A percentile compares a stretch with the other conserved stretches of the same genome.
These are phyloP conservation scores for Tethya wilhelma DNA, from an alignment of 37 sponge, comb jelly and placozoan species.

Conservation along the genomic window DNA sequence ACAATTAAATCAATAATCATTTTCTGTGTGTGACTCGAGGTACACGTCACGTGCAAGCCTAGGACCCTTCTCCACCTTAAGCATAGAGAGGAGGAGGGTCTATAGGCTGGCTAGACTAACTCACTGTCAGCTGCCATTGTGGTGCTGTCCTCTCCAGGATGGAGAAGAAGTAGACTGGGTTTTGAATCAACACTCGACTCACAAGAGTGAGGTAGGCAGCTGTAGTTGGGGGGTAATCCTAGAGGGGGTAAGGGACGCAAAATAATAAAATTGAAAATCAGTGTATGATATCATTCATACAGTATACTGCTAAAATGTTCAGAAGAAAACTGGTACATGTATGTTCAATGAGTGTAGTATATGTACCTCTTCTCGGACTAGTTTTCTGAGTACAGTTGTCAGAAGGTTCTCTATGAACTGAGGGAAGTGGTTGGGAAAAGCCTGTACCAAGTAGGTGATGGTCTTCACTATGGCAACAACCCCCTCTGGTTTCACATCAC, in stretches of 20 bases:
- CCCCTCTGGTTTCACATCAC: conserved; percentile 64
- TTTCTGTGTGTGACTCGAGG: too few species aligned
- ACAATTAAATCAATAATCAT: too few species aligned
- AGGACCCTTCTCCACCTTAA: too few species aligned
- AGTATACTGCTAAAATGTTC: not conserved
- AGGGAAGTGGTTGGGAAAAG: conserved; percentile 43
- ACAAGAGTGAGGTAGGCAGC: conserved; percentile 50
- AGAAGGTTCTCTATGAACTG: conserved; percentile 38
- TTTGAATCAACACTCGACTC: conserved; percentile 46
- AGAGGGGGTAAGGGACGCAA: conserved; percentile 2
- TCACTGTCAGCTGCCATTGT: conserved; percentile 34
- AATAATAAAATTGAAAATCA: not conserved
- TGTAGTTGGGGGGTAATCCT: conserved; percentile 54
- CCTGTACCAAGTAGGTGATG: conserved; percentile 27
- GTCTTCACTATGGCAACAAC: conserved; percentile 54
- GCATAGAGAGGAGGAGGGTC: too few species aligned
- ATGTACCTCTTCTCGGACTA: conserved; percentile 48
- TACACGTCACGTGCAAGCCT: too few species aligned
- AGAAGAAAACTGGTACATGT: not conserved
- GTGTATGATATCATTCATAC: not conserved
- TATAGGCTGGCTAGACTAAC: too few species aligned
- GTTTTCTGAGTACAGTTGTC: conserved; percentile 15
- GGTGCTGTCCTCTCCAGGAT: conserved; percentile 43
- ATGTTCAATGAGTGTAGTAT: not conserved
- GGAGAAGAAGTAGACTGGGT: conserved; percentile 49